Evolutionary conservation across 1,140 invertebrate genomes (phyloP), one percentile per base, ranked within the genome.

Genomic region (Zaprionus ornatus): DNA sequence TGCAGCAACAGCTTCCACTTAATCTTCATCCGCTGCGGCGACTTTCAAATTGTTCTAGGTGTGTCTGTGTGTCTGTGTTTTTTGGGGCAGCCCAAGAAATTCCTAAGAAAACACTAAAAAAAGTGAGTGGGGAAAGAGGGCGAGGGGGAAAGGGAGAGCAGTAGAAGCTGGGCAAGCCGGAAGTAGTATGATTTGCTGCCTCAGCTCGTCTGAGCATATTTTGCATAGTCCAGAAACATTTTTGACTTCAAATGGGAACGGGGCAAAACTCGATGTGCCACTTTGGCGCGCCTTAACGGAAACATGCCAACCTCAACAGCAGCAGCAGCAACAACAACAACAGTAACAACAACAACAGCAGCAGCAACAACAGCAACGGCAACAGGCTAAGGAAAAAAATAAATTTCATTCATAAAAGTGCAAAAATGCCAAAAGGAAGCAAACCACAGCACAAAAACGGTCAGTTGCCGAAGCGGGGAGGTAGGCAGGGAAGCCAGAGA

Each of bases 381-480:
- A 66, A 27, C 37, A 66, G 29, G 29, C 29, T 32, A 32, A 32
- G 25, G 42, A 66, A 62, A 79, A 77, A 72, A 74, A 84, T 88
- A 56, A 74, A 84, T 88, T 88, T 88, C 84, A 88, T 88, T 88
- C 84, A 88, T 88, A 88, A 88, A 88, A 90, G 81, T 75, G 85
- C 74, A 88, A 82, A 90, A 90, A 88, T 90, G 82, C 84, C 80
- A 88, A 88, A 88, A 88, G 84, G 85, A 88, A 88, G 80, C 84
- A 82, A 48, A 76, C 77, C 80, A 23, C 77, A 82, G 77, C 74
- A 80, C 72, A 70, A 77, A 79, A 88, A 65, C 74, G 61, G 45
- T 60, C 37, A 69, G 55, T 65, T 59, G 66, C 61, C 3, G 40
- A 9, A 5, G n/a, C 12, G 12, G 13, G 27, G 27, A n/a, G n/a